Conservation (phyloP, 2,888 invertebrate genomes). For the Lordiphosa fenestrarum region DNA sequence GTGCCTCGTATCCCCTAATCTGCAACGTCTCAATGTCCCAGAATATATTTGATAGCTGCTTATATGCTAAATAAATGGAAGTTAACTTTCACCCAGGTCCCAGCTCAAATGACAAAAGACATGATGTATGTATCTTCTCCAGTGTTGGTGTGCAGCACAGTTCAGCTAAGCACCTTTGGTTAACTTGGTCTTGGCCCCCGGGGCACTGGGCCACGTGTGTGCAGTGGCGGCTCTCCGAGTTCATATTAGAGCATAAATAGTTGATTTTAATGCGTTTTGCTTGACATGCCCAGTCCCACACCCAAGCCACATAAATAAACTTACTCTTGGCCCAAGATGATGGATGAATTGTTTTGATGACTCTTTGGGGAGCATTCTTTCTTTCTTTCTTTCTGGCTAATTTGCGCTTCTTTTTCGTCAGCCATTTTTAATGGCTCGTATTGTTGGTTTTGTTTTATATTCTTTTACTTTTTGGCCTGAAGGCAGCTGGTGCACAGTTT, state of each 20-base stretch:
- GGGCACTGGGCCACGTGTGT: no score
- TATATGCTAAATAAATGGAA: no score
- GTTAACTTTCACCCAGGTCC: no score
- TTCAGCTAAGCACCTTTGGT: no score
- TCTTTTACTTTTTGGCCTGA: conserved; percentile 3
- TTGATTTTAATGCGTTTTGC: conserved; percentile 46
- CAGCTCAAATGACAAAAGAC: no score
- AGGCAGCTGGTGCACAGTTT: conserved; percentile 28
- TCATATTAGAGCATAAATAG: conserved; percentile 49
- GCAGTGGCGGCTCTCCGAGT: conserved; percentile 3
- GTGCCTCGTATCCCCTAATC: background rate
- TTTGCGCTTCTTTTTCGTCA: conserved; percentile 4
- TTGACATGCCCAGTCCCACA: conserved; percentile 19
- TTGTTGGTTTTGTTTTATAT: background rate
- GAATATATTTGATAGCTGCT: conserved; percentile 1
- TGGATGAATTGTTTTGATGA: conserved; percentile 71
- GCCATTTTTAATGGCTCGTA: conserved; percentile 1
- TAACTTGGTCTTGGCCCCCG: no score
- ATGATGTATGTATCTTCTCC: no score
- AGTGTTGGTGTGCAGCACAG: no score
- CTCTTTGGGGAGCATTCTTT: conserved; percentile 54
- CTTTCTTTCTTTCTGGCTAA: conserved; percentile 19
- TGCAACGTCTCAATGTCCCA: background rate
- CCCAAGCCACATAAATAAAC: conserved; percentile 45
- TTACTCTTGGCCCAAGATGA: conserved; percentile 48